Base-by-base conservation (phyloP, 1,140 invertebrate species). In the Frieseomelitta varia region DNA sequence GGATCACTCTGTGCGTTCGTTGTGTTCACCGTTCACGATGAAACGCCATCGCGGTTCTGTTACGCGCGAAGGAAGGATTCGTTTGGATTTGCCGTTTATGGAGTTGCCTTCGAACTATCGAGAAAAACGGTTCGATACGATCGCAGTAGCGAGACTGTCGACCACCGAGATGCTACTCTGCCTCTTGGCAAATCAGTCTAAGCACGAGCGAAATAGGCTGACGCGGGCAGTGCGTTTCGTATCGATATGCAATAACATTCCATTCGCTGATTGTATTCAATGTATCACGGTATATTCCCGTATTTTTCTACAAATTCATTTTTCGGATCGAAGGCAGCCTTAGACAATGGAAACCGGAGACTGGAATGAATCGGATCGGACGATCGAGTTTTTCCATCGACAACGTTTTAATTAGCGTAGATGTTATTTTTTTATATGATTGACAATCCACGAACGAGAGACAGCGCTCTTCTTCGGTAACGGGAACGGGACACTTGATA, bases 121-220 rank as follows among this genome's bases (percentile, higher is more conserved):
- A 82, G 65, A 87, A 61, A 61, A 88, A 89, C 63, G 30, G 83
- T 82, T 88, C 69, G 75, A 88, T 68, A 78, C 53, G 47, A 34
- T 47, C n/a, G 58, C 58, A 80, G 81, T 82, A 61, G 69, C 73
- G 79, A 83, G 67, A 79, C 77, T 83, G 85, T 79, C 81, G 79
- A 79, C 87, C 78, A 85, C 58, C 88, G 87, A 86, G 89, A 89
- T 80, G 80, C 86, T 81, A 81, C 27, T 51, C 19, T 19, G 19
- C 14, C 67, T 73, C 72, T 8, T 67, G 67, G 67, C 56, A 51
- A 63, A 61, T 24, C 15, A 65, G 53, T 15, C 17, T 4, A 34
- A n/a, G n/a, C n/a, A 11, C 10, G 14, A 12, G 39, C 17, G 15
- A 27, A 68, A 78, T 63, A 73, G 47, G 56, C 47, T 67, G 24